These are phyloP conservation scores for Pediacus dermestoides DNA, from an alignment of 2,888 invertebrate species.

Conservation along the genomic window DNA sequence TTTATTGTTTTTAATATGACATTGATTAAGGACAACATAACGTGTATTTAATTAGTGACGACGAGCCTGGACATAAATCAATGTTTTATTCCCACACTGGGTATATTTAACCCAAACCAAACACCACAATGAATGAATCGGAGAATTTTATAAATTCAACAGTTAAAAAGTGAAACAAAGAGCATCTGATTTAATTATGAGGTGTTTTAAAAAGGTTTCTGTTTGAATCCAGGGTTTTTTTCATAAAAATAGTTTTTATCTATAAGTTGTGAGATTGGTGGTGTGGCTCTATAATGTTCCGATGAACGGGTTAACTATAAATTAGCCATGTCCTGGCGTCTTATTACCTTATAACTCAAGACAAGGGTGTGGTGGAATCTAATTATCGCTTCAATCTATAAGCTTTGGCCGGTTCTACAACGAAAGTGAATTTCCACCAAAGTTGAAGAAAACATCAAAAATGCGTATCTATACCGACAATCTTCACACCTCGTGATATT, in stretches of 20 bases:
- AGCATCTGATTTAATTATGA: slow-evolving; percentile 37
- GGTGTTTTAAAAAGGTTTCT: slow-evolving; percentile 31
- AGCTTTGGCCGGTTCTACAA: slow-evolving; percentile 29
- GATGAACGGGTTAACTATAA: slow-evolving; percentile 47
- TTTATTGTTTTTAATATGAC: slow-evolving; percentile 40
- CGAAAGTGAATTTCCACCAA: too few relatives aligned
- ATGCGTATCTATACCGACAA: too few relatives aligned
- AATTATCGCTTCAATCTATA: slow-evolving; percentile 49
- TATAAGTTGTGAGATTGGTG: slow-evolving; percentile 26
- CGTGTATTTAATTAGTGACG: slow-evolving; percentile 40
- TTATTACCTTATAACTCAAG: slow-evolving; percentile 51
- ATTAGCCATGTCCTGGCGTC: slow-evolving; percentile 48
- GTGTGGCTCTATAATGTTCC: slow-evolving; percentile 32
- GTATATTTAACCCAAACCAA: slow-evolving; percentile 16
- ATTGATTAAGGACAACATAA: slow-evolving; percentile 38
- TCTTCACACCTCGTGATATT: too few relatives aligned
- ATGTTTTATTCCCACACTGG: slow-evolving; percentile 33
- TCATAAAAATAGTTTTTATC: slow-evolving; percentile 35
- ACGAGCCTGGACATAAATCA: slow-evolving; percentile 34
- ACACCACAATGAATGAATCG: slow-evolving; percentile 25
- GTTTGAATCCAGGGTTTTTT: slow-evolving; percentile 28
- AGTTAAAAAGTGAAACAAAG: slow-evolving; percentile 27
- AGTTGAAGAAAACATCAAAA: too few relatives aligned
- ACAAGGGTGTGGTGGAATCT: slow-evolving; percentile 50
- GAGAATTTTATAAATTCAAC: slow-evolving; percentile 31